These are phyloP conservation scores for Gobio occitaniae DNA, from an alignment of 2,797 vertebrate genomes.

Conservation along the genomic window DNA sequence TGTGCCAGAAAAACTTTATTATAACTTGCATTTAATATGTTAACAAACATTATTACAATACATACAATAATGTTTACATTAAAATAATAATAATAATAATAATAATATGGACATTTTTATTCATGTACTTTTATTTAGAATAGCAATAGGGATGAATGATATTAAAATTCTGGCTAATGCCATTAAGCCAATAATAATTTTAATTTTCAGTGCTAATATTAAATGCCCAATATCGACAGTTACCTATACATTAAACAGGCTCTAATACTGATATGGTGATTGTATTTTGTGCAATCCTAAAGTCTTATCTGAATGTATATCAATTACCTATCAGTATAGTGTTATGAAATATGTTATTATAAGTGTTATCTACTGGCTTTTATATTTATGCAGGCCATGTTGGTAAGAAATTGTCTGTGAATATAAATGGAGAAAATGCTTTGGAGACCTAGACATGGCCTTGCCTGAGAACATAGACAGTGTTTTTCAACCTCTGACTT, in stretches of 20 bases:
- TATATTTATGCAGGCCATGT: background rate
- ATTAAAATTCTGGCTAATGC: background rate
- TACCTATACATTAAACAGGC: background rate
- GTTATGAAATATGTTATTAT: background rate
- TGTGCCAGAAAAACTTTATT: background rate
- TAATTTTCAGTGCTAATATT: background rate
- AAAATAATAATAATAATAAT: background rate
- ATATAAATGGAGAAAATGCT: conserved; percentile 5
- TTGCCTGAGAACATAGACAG: conserved; percentile 32
- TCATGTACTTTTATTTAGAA: background rate
- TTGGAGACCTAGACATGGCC: conserved; percentile 22
- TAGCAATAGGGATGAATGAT: background rate
- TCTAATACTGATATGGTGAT: background rate
- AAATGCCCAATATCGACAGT: background rate
- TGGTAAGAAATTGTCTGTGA: conserved; percentile 10
- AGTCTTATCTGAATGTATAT: background rate
- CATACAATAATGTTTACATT: background rate
- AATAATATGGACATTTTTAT: too few species aligned
- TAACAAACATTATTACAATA: background rate
- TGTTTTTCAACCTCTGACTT: conserved; percentile 38
- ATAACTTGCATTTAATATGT: background rate
- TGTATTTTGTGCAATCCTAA: background rate
- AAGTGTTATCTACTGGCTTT: background rate
- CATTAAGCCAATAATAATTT: background rate
- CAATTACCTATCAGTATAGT: background rate